Evolutionary conservation across 2,797 vertebrate species (phyloP), one percentile per base, ranked within the genome.

Genomic region (Alauda arvensis): DNA sequence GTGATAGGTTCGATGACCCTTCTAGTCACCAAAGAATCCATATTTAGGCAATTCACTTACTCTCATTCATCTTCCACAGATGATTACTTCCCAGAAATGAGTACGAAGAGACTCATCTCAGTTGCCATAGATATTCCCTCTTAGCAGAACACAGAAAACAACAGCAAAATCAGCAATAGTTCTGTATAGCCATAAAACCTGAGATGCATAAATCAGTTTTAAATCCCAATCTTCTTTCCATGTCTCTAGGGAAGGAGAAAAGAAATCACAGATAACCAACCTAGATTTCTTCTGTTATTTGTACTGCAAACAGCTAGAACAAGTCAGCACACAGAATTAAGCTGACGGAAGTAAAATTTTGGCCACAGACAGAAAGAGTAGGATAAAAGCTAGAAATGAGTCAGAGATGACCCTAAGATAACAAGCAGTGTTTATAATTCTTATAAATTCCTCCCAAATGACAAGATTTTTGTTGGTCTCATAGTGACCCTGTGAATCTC

Each of bases 351-450:
- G 78, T 71, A 52, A 82, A 80, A 82, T 63, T 87, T 80, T 92
- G 84, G 78, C 66, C 60, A 71, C 1, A 2, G 56, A 80, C 12
- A 80, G 66, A 94, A 83, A 72, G 62, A 83, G 52, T 67, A 90
- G 63, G 60, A 81, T 81, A 87, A 91, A 87, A 80, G 63, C 53
- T 93, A 88, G 61, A 80, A 93, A 89, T 94, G 91, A 94, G 84
- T 94, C 89, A 94, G 86, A 90, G 92, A 93, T 92, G 83, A 85
- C 70, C 60, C 85, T 66, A 83, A 87, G 89, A 94, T 91, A 92
- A 53, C 29, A 93, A 84, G 57, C 31, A 79, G 16, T 88, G 67
- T 92, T 94, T 94, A 78, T 90, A 89, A 69, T 87, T 87, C 85
- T 85, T 91, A 88, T 17, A 83, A 93, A 93, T 93, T 94, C 92